Percentiles rank a stretch among this genome's conserved stretches.
These are phyloP conservation scores for Empidonax alnorum DNA, from an alignment of 2,113 vertebrate species.

Conservation along the genomic window DNA sequence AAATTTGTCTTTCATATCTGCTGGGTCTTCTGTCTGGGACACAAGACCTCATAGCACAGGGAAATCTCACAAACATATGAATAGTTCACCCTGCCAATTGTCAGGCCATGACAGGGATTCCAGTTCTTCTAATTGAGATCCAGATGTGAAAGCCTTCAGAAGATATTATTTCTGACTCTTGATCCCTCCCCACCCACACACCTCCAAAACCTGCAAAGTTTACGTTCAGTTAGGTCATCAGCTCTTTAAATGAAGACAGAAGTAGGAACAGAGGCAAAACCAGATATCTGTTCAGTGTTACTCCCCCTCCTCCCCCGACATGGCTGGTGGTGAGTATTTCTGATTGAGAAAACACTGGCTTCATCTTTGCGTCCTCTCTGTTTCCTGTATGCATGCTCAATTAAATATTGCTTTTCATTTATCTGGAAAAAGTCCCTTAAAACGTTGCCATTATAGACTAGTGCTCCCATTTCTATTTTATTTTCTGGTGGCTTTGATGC, in stretches of 20 bases:
- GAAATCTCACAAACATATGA: not conserved
- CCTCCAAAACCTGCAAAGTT: not conserved
- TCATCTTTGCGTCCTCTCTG: not conserved
- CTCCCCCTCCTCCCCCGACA: accelerated
- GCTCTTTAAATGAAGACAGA: not conserved
- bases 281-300: not conserved
- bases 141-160: not conserved
- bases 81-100: not conserved
- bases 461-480: not conserved
- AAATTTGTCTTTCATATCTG: not conserved
- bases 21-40: not conserved
- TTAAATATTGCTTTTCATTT: not conserved
- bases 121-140: not conserved
- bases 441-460: not conserved
- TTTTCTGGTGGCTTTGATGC: not conserved
- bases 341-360: not conserved
- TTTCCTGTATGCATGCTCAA: not conserved
- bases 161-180: not conserved
- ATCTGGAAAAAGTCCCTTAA: not conserved
- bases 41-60: not conserved
- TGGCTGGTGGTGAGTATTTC: not conserved
- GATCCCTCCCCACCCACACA: not conserved
- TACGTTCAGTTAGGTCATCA: not conserved
- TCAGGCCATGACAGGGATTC: not conserved
- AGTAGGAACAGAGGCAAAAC: not conserved